Evolutionary conservation across 2,888 invertebrate genomes (phyloP).

Genomic region (Sarcophaga rosellei): DNA sequence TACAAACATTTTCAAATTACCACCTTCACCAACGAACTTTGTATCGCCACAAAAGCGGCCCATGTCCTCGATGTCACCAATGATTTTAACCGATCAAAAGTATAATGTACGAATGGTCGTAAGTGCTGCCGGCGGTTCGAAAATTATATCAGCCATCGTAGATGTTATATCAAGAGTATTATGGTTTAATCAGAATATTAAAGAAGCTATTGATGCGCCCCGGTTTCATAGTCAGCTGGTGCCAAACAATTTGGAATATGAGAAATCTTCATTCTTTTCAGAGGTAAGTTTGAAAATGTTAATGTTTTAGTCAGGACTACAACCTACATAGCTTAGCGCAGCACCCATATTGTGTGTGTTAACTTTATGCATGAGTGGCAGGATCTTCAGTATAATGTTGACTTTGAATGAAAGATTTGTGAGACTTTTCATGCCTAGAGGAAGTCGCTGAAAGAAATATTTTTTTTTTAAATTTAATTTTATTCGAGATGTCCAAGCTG

Average conservation of each 20-base stretch:
- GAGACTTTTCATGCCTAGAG: no score
- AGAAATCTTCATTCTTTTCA: slow-evolving; percentile 82
- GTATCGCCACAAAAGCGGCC: slow-evolving; percentile 91
- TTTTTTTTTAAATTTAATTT: no score
- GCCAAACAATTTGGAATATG: slow-evolving; percentile 88
- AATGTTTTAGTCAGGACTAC: not conserved
- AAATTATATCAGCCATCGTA: slow-evolving; percentile 91
- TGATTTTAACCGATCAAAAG: slow-evolving; percentile 86
- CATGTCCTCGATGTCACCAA: slow-evolving; percentile 95
- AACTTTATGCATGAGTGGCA: no score
- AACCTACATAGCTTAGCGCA: no score
- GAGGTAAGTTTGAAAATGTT: slow-evolving; percentile 69
- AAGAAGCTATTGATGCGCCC: slow-evolving; percentile 86
- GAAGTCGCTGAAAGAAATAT: no score
- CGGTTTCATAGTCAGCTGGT: slow-evolving; percentile 93
- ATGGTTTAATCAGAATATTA: slow-evolving; percentile 86
- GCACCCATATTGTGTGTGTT: no score
- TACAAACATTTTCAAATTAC: slow-evolving; percentile 87
- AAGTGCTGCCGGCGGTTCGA: slow-evolving; percentile 94
- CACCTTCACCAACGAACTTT: slow-evolving; percentile 90
- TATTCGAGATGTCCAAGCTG: no score
- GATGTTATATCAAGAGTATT: slow-evolving; percentile 85
- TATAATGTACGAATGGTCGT: slow-evolving; percentile 86
- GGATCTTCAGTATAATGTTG: no score
- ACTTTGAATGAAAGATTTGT: no score